These are phyloP conservation scores for Hydropsyche betteni DNA, from an alignment of 2,888 invertebrate genomes.

Conservation along the genomic window DNA sequence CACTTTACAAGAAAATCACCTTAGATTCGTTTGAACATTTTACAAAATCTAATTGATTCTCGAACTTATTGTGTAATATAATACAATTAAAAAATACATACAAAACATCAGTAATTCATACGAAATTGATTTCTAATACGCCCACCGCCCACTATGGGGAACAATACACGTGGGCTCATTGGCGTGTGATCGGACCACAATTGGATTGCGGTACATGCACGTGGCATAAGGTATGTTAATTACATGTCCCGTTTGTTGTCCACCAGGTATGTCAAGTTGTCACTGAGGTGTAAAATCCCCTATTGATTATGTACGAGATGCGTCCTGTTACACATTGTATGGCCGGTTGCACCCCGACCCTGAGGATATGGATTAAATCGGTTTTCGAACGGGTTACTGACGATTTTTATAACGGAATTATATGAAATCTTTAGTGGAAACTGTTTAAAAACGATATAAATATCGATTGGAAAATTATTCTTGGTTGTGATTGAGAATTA, in stretches of 20 bases:
- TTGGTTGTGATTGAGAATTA: too few species aligned
- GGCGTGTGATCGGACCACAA: slow-evolving; percentile 44
- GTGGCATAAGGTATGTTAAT: slow-evolving; percentile 41
- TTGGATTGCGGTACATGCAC: slow-evolving; percentile 33
- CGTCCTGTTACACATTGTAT: background rate
- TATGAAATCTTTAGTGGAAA: too few species aligned
- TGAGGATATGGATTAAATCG: slow-evolving; percentile 9
- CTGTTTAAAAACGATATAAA: too few species aligned
- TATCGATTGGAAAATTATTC: too few species aligned
- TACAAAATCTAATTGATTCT: too few species aligned
- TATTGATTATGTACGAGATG: slow-evolving; percentile 15
- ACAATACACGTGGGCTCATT: slow-evolving; percentile 42
- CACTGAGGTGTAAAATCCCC: slow-evolving; percentile 33
- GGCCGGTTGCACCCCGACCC: slow-evolving; percentile 4
- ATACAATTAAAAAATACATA: too few species aligned
- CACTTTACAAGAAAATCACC: too few species aligned
- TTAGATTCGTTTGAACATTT: too few species aligned
- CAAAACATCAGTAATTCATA: too few species aligned
- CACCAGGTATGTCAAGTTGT: slow-evolving; percentile 31
- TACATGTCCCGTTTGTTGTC: slow-evolving; percentile 37
- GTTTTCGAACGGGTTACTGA: background rate
- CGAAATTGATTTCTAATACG: background rate
- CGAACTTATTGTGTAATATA: too few species aligned
- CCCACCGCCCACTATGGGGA: slow-evolving; percentile 7
- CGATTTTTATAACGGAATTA: background rate